These are phyloP conservation scores for Chloroclysta siterata DNA, from an alignment of 2,888 invertebrate genomes.

Conservation along the genomic window DNA sequence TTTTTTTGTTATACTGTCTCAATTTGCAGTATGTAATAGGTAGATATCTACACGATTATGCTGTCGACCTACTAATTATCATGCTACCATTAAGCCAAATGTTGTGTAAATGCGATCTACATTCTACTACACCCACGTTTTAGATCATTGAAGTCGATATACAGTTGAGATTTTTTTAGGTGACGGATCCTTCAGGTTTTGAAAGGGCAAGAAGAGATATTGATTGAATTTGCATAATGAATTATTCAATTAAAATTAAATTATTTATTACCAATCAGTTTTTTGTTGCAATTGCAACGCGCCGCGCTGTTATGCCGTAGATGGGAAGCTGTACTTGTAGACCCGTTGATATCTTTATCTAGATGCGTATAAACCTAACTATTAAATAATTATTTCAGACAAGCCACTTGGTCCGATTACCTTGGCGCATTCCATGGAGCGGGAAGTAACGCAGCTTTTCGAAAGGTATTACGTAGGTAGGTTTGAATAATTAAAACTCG, in stretches of 20 bases:
- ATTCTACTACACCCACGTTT: constrained; percentile 30
- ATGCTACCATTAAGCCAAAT: constrained; percentile 20
- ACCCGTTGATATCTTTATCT: background rate
- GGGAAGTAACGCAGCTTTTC: constrained; percentile 58
- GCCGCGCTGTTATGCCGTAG: no score
- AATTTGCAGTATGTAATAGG: constrained; percentile 21
- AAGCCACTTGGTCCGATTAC: constrained; percentile 47
- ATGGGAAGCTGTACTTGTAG: no score
- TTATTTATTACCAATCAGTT: background rate
- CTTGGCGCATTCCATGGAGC: constrained; percentile 73
- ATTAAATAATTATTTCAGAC: constrained; percentile 3
- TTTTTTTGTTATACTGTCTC: constrained; percentile 30
- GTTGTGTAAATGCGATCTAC: constrained; percentile 23
- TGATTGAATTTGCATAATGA: background rate
- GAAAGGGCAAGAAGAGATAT: background rate
- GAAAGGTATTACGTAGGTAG: constrained; percentile 36
- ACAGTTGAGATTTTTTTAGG: constrained; percentile 6
- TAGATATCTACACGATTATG: constrained; percentile 14
- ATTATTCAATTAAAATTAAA: background rate
- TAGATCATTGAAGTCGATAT: constrained; percentile 23
- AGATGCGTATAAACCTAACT: background rate
- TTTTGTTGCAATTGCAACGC: background rate
- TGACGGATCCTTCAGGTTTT: background rate
- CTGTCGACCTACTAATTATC: constrained; percentile 27
- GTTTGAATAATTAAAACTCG: constrained; percentile 30